Conservation (phyloP, 2,797 vertebrate genomes). For the Hozukius guyotensis region DNA sequence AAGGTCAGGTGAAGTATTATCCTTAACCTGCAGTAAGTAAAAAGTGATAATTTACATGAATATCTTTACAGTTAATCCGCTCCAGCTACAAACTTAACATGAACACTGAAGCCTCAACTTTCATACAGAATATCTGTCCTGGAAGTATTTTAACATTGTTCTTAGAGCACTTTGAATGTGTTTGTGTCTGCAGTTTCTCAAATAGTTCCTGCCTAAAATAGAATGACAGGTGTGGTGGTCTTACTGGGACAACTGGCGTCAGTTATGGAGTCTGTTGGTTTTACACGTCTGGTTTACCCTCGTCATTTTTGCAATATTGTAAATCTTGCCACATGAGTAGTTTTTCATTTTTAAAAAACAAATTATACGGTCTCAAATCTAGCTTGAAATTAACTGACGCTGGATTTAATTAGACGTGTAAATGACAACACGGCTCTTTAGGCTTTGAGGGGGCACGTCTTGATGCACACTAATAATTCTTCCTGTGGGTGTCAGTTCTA, state of each 20-base stretch:
- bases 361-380: neutral
- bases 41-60: neutral
- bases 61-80: neutral
- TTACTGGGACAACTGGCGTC: conserved; percentile 5
- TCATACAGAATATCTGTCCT: neutral
- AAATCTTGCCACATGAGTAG: neutral
- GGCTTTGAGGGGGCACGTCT: neutral
- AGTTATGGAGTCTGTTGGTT: neutral
- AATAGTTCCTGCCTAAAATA: conserved; percentile 38
- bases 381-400: neutral
- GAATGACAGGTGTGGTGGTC: conserved; percentile 20
- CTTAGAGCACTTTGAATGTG: neutral
- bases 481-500: neutral
- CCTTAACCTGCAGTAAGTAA: neutral
- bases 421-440: neutral
- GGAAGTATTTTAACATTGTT: neutral
- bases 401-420: neutral
- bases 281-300: neutral
- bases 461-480: neutral
- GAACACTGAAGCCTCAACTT: neutral
- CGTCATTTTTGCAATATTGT: neutral
- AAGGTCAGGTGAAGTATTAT: neutral
- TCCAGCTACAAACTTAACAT: neutral
- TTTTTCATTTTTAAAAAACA: neutral
- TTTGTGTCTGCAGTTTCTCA: neutral